Evolutionary conservation across 2,113 vertebrate species (phyloP), one percentile per base, ranked within the genome.

Genomic region (Nyctereutes procyonoides): DNA sequence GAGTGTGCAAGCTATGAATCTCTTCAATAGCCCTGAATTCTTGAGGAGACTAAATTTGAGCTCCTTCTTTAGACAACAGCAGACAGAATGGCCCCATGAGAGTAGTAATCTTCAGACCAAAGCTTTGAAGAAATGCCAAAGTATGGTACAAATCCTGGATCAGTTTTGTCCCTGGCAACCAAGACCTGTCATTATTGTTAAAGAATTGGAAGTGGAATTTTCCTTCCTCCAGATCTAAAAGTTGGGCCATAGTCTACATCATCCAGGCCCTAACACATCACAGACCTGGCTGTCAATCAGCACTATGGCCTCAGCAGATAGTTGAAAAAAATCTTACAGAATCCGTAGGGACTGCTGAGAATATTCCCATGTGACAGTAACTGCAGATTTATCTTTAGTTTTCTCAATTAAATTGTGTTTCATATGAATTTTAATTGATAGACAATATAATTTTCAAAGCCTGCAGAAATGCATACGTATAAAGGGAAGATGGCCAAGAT

Each of bases 161-260:
- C 1, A 0, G 62, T 26, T 94, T 38, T 76, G 14, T 79, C 53
- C 38, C 55, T 35, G 7, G 84, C 28, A 69, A 9, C 32, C 14
- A 22, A 28, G 22, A 79, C 43, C 63, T 35, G 87, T 82, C 55
- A 35, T 51, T 48, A 43, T n/a, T 69, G 2, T n/a, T 92, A 74
- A 96, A 76, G 32, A 92, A 74, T 65, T 65, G 65, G 19, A 9
- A 96, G 20, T n/a, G 35, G 82, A 87, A 96, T 92, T 86, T 96
- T 95, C 48, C 94, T 85, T 96, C 76, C 28, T 85, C 53, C 7
- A 35, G n/a, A 48, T 67, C 56, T 83, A 19, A 19, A 88, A 51
- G 53, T 76, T 65, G 43, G 8, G 20, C 67, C 13, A 43, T 22
- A 32, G 3, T 58, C 48, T 69, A 24, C 30, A 79, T 82, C 22